Conservation (phyloP, 2,113 vertebrate genomes). For the Equus przewalskii region DNA sequence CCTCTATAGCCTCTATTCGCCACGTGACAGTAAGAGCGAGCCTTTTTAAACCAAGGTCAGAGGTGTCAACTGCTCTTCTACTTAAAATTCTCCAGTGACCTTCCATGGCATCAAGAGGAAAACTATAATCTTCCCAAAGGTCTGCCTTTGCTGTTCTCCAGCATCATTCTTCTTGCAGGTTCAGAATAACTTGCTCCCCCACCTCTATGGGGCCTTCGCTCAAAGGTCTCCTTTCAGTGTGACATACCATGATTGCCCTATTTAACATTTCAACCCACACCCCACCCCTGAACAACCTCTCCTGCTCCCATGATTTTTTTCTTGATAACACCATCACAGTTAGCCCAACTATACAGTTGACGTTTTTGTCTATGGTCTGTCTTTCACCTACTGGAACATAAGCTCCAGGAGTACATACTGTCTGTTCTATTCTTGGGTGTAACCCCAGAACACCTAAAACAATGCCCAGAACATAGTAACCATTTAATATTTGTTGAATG, state of each 20-base stretch:
- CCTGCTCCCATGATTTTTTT: neutral
- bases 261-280: neutral
- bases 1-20: neutral
- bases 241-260: neutral
- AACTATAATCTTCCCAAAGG: neutral
- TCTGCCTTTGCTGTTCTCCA: neutral
- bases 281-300: neutral
- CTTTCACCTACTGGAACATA: neutral
- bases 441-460: neutral
- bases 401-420: neutral
- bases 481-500: neutral
- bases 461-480: neutral
- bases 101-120: neutral
- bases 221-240: neutral
- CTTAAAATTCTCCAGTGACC: neutral
- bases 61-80: neutral
- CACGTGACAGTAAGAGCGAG: rapidly evolving
- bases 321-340: neutral
- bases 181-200: neutral
- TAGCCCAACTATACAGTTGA: neutral
- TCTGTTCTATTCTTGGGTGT: neutral
- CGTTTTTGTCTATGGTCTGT: neutral
- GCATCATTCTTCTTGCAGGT: neutral
- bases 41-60: neutral
- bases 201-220: neutral